Evolutionary conservation across 2,888 invertebrate genomes (phyloP), one percentile per base, ranked within the genome.

Genomic region (Ectobius pallidus): DNA sequence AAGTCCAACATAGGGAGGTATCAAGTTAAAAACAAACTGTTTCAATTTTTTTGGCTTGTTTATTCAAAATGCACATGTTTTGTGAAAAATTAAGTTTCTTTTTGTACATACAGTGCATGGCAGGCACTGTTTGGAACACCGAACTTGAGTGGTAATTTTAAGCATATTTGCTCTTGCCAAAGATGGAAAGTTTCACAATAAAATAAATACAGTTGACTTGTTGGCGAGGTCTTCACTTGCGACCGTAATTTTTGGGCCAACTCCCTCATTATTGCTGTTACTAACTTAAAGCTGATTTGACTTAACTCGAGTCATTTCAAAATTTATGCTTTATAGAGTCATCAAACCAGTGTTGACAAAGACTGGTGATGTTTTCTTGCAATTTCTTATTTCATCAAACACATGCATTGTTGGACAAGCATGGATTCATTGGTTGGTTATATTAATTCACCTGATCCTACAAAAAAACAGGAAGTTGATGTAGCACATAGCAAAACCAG

Each of bases 41-140:
- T 74, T 75, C 75, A 76, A 75, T 77, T 78, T 79, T 79, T 79
- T 78, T 78, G 77, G 78, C 78, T 79, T 79, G 78, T 79, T 79
- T 79, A 79, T 79, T 79, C 78, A 78, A 79, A 79, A 79, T 79
- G 79, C 78, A 79, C 78, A 79, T 79, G 78, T 78, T 78, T 76
- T 69, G 78, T 79, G 79, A 78, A 79, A 78, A 79, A 77, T 77
- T 77, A 76, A 76, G 75, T 77, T 76, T 78, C 68, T 52, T 70
- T 75, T 75, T 75, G 75, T 75, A 75, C 75, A 75, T 73, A 71
- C 52, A 52, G 61, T 72, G 74, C 72, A 72, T 65, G 65, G 42
- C 46, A 44, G 65, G 65, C 65, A 69, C 52, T 69, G 68, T 52
- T 20, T 52, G 69, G 46, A 49, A 69, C 69, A 69, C 65, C 65